These are phyloP conservation scores for Trididemnum miniatum DNA, from an alignment of 23 tunicate genomes.

Conservation along the genomic window DNA sequence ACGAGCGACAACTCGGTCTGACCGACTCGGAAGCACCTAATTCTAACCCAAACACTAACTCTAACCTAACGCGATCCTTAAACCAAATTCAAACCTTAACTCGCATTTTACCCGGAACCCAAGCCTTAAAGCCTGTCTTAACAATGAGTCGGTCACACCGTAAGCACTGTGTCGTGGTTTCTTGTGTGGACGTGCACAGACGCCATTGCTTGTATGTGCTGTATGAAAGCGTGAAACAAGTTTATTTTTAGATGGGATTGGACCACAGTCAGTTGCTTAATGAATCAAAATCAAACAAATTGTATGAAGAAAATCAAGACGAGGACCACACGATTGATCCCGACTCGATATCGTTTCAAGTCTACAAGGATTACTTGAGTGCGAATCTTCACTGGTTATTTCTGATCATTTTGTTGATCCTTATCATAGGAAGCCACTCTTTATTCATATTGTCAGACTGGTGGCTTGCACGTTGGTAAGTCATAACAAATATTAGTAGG, in stretches of 20 bases:
- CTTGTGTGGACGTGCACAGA: too few relatives aligned
- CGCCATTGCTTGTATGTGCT: too few relatives aligned
- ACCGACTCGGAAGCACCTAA: too few relatives aligned
- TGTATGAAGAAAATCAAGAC: neutral
- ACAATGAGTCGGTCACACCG: too few relatives aligned
- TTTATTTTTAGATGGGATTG: neutral
- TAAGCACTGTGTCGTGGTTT: too few relatives aligned
- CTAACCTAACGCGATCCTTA: too few relatives aligned
- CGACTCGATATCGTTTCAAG: neutral
- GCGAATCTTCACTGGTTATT: neutral
- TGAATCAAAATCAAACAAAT: neutral
- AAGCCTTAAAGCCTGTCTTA: too few relatives aligned
- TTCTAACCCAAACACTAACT: too few relatives aligned
- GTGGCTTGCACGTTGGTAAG: slow-evolving; percentile 25
- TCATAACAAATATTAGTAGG: neutral
- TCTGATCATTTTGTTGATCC: neutral
- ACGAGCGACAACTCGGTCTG: too few relatives aligned
- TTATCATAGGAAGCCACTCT: neutral
- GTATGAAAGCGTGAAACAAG: too few relatives aligned
- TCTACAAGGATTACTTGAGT: slow-evolving; percentile 19
- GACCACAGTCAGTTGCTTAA: neutral
- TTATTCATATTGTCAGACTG: slow-evolving; percentile 7
- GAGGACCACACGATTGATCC: neutral
- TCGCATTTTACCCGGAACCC: too few relatives aligned
- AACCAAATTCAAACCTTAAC: too few relatives aligned